A percentile compares a stretch with the other conserved stretches of the same genome.
Conservation (phyloP, 2,888 invertebrate genomes). For the Sarcophaga carnaria region DNA sequence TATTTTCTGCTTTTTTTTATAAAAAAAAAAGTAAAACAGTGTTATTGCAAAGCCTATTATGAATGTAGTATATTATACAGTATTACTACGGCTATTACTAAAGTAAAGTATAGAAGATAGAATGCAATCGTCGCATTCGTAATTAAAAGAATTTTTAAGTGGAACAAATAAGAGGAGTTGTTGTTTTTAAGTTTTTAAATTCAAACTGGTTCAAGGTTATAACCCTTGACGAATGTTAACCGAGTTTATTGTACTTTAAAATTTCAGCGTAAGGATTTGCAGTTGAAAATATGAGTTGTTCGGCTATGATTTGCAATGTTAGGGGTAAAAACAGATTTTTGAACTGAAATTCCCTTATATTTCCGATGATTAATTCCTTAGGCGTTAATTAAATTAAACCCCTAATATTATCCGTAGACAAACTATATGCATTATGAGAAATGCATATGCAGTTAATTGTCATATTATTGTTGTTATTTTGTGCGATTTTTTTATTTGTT, state of each 20-base stretch:
- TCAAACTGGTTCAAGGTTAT: conserved; percentile 77
- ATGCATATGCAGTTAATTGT: conserved; percentile 65
- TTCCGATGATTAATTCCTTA: too few relatives aligned
- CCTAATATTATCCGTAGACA: too few relatives aligned
- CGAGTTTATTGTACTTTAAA: conserved; percentile 76
- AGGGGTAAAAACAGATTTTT: neutral
- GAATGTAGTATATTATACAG: conserved; percentile 69
- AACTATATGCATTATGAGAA: conserved; percentile 21
- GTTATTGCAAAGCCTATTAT: conserved; percentile 57
- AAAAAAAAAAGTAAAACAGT: too few relatives aligned
- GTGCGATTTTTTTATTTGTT: neutral
- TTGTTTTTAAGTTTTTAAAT: neutral
- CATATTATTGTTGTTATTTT: conserved; percentile 39
- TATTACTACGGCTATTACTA: conserved; percentile 1
- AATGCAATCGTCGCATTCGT: neutral
- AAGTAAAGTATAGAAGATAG: neutral
- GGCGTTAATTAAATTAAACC: too few relatives aligned
- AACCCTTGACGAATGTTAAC: conserved; percentile 76
- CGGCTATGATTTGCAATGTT: too few relatives aligned
- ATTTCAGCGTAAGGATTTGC: conserved; percentile 14
- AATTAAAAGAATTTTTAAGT: neutral
- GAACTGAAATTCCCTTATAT: neutral
- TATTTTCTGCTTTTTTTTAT: neutral
- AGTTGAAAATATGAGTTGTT: neutral
- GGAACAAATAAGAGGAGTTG: neutral